These are phyloP conservation scores for Catagonus wagneri DNA, from an alignment of 2,113 vertebrate species.

Conservation along the genomic window DNA sequence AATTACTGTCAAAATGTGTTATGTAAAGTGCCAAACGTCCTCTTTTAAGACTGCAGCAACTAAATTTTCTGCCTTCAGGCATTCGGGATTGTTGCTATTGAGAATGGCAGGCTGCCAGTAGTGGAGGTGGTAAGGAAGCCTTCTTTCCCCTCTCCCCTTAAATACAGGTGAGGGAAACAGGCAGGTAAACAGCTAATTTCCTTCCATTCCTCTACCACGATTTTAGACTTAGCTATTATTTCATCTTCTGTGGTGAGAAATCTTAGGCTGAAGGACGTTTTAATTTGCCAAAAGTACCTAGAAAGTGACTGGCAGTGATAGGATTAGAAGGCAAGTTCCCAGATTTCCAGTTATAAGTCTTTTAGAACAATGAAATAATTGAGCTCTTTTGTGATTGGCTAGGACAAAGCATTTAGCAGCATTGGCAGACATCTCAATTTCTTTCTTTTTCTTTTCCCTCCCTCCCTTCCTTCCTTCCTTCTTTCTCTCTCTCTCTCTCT, in stretches of 20 bases:
- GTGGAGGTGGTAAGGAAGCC: neutral
- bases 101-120: neutral
- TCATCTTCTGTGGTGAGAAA: neutral
- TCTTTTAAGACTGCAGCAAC: conserved; percentile 13
- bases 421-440: neutral
- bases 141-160: neutral
- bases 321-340: neutral
- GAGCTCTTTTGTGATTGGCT: neutral
- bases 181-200: conserved; percentile 1
- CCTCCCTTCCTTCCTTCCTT: no score
- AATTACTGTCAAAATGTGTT: conserved; percentile 19
- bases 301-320: neutral
- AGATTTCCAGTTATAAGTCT: neutral
- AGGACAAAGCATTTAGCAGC: neutral
- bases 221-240: conserved; percentile 17
- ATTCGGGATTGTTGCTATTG: neutral
- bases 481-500: no score
- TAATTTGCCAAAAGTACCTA: conserved; percentile 10
- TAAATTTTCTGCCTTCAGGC: neutral
- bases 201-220: neutral
- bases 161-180: conserved; percentile 7
- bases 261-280: neutral
- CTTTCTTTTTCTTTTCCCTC: conserved; percentile 26
- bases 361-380: conserved; percentile 23
- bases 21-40: conserved; percentile 4